Conservation (phyloP, 2,888 invertebrate species). For the Malthinus flaveolus region DNA sequence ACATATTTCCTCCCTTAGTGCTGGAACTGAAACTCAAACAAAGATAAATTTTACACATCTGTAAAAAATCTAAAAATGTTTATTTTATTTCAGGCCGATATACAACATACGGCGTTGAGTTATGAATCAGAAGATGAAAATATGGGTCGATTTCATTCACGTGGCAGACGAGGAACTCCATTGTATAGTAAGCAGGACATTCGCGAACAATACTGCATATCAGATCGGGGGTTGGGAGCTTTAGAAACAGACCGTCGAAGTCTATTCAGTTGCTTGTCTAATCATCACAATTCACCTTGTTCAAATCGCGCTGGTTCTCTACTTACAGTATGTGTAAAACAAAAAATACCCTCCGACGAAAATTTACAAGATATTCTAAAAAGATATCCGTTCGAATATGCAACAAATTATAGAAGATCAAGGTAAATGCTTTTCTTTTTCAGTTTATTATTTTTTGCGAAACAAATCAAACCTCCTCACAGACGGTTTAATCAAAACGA, state of each 20-base stretch:
- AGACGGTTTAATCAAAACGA: conserved; percentile 2
- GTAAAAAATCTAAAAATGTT: background rate
- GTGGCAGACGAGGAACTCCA: conserved; percentile 59
- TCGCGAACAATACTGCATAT: conserved; percentile 93
- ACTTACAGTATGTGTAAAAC: conserved; percentile 83
- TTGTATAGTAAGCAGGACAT: conserved; percentile 81
- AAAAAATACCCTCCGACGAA: conserved; percentile 86
- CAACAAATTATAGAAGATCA: conserved; percentile 78
- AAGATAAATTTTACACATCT: background rate
- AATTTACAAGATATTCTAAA: conserved; percentile 67
- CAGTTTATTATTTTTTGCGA: no score
- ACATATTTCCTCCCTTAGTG: background rate
- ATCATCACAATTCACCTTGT: conserved; percentile 72
- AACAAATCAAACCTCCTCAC: no score
- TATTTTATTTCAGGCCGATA: conserved; percentile 62
- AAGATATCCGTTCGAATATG: conserved; percentile 67
- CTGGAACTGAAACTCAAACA: background rate
- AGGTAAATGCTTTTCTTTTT: conserved; percentile 49
- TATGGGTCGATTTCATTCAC: conserved; percentile 69
- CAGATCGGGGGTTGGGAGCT: conserved; percentile 83
- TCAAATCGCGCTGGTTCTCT: conserved; percentile 66
- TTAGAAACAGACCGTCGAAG: conserved; percentile 68
- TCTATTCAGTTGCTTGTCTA: conserved; percentile 85
- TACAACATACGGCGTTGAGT: conserved; percentile 69
- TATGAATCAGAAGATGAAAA: conserved; percentile 84